A percentile compares a stretch with the other conserved stretches of the same genome.
Evolutionary conservation across 2,797 vertebrate species (phyloP).

Genomic region (Setipinna tenuifilis): DNA sequence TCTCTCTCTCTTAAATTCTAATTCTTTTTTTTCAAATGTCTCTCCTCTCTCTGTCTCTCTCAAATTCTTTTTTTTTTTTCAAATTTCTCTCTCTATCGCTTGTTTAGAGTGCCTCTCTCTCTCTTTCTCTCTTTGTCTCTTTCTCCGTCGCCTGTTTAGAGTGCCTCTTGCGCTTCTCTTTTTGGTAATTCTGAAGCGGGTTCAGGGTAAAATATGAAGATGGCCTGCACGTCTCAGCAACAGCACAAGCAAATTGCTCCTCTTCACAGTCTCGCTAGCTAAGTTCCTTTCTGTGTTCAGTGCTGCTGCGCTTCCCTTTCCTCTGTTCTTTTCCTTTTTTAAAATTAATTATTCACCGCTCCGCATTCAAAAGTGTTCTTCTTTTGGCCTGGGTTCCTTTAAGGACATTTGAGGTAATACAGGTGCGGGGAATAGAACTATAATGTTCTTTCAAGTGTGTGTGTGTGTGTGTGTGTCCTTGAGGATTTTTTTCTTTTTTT

Average conservation of each 20-base stretch:
- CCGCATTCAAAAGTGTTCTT: background rate
- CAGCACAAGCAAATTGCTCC: background rate
- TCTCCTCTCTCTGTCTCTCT: no score
- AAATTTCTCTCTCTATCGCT: no score
- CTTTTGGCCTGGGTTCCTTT: background rate
- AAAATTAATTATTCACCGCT: background rate
- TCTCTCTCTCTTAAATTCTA: no score
- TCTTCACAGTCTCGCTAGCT: background rate
- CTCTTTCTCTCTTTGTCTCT: no score
- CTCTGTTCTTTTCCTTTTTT: background rate
- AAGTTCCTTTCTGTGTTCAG: background rate
- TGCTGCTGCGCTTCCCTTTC: no score
- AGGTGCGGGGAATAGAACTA: background rate
- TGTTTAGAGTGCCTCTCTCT: no score
- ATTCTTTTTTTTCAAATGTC: no score
- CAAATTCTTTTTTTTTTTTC: no score
- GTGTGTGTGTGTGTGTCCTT: slow-evolving; percentile 32
- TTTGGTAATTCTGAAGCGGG: background rate
- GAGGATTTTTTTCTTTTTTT: background rate
- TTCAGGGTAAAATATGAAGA: background rate
- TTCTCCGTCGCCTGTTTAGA: no score
- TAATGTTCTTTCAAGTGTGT: slow-evolving; percentile 14
- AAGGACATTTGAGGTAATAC: background rate
- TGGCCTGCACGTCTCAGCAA: background rate
- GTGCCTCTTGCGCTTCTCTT: background rate